Conservation (phyloP, 1,140 invertebrate genomes). For the Orchestia grillus region DNA sequence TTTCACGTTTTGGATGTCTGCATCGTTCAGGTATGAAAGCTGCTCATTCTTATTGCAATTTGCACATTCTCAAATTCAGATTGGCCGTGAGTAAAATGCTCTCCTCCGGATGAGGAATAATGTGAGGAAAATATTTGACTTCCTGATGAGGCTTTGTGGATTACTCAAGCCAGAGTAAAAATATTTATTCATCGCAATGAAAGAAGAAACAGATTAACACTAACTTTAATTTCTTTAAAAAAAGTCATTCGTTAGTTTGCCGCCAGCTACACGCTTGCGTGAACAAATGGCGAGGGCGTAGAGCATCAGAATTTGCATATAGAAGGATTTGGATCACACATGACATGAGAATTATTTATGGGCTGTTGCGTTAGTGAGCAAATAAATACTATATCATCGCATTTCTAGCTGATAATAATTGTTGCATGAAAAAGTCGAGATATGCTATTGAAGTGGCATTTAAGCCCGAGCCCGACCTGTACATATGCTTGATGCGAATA, state of each 20-base stretch:
- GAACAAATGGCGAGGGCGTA: background rate
- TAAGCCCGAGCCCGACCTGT: background rate
- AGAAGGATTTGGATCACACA: background rate
- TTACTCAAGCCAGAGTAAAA: no score
- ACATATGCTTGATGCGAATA: background rate
- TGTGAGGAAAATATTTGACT: background rate
- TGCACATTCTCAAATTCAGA: background rate
- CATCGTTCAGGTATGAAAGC: background rate
- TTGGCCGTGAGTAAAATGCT: background rate
- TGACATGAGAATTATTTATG: background rate
- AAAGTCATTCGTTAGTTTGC: no score
- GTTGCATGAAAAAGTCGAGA: background rate
- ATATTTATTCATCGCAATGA: background rate
- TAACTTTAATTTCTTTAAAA: background rate
- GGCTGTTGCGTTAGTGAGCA: background rate
- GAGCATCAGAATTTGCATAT: background rate
- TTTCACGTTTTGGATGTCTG: background rate
- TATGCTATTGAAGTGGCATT: background rate
- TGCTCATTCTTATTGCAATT: background rate
- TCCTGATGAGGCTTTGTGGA: background rate
- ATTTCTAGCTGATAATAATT: no score
- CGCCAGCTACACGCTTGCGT: background rate
- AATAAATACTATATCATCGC: background rate
- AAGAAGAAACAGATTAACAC: background rate
- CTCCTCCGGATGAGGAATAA: background rate